These are phyloP conservation scores for Dendrocopos noguchii DNA, from an alignment of 2,113 vertebrate genomes.

Conservation along the genomic window DNA sequence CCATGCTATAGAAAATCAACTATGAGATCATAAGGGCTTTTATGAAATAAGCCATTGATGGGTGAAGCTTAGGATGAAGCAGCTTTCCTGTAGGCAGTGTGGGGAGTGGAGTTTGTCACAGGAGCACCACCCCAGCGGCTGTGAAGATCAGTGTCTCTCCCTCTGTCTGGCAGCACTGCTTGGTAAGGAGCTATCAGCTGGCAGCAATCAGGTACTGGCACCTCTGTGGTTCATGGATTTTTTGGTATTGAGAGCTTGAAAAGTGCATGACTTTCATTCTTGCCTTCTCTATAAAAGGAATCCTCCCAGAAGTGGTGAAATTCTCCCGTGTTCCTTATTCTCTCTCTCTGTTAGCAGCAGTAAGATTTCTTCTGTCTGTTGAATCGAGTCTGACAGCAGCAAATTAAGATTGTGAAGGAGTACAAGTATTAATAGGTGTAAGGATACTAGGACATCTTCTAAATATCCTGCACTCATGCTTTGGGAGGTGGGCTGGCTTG, in stretches of 20 bases:
- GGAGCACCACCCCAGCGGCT: conserved; percentile 1
- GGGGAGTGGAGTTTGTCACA: conserved; percentile 11
- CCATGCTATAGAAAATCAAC: conserved; percentile 11
- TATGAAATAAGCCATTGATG: conserved; percentile 51
- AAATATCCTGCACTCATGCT: neutral
- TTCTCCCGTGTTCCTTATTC: neutral
- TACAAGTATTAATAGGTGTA: neutral
- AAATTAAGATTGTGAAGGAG: neutral
- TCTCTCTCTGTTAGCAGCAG: neutral
- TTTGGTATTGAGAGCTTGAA: neutral
- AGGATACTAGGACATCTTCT: neutral
- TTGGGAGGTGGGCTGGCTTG: neutral
- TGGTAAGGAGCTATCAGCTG: neutral
- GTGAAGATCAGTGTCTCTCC: neutral
- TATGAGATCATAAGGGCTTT: conserved; percentile 20
- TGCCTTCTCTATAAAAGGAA: neutral
- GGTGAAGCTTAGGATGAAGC: conserved; percentile 12
- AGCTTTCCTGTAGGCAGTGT: conserved; percentile 35
- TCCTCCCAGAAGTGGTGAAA: neutral
- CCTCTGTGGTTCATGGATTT: neutral
- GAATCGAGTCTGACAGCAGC: neutral
- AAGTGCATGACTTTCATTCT: neutral
- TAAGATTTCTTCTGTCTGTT: neutral
- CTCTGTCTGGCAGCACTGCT: neutral
- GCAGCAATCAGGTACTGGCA: neutral